Base-by-base conservation (phyloP, 2,888 invertebrate genomes). In the Drosophila gaucha region DNA sequence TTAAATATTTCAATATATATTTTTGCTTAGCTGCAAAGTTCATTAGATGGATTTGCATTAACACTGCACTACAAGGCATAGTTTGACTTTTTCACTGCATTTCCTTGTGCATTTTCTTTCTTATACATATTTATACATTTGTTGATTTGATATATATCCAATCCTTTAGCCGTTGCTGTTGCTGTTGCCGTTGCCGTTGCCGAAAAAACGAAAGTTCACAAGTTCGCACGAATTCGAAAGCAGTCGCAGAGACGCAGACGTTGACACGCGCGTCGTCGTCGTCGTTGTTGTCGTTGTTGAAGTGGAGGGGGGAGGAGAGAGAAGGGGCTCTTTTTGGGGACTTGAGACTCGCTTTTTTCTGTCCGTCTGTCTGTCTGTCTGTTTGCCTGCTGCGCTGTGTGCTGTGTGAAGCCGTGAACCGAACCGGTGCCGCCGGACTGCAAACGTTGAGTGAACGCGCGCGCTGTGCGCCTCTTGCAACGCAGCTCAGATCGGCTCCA, bases 401-500 rank as follows among this genome's bases (percentile, higher is more conserved):
- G 30, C 31, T 31, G 5, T 49, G 16, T 62, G 58, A 33, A 77
- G 83, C 83, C 87, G 86, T 79, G 78, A 88, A 89, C 88, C 88
- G 88, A 88, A 91, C 91, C 91, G 90, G 88, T 89, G 90, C 87
- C 90, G 89, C 89, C 90, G 90, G 87, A 91, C 89, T 88, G 88
- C 91, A 89, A 90, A 90, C 90, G 86, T 74, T 89, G 87, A 91
- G 91, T 91, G 90, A 91, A 90, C 91, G 89, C 89, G 88, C 88
- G 82, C 76, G 87, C 85, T 80, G 80, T 78, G 78, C 85, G 69
- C 52, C 78, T 80, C 78, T 70, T 79, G 74, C 86, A 86, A 84
- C 69, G 74, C 86, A 79, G 85, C 82, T 71, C 74, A 80, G 78
- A 64, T 77, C 63, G 60, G 57, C 64, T 65, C 69, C 70, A 72